Conservation (phyloP, 1,140 invertebrate species). For the Homalodisca vitripennis region DNA sequence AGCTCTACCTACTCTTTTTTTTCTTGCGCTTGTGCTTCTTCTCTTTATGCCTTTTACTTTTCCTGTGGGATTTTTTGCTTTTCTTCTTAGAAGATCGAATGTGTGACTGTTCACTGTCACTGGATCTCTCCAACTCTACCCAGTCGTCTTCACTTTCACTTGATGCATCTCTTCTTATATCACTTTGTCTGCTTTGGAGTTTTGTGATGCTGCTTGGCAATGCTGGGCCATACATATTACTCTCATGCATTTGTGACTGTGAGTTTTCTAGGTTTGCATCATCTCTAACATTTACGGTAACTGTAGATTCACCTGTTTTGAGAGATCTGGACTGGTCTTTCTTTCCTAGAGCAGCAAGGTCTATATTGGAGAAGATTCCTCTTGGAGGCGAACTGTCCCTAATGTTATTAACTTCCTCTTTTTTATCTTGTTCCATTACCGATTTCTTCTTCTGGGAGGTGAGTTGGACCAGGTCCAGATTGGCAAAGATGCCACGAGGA, state of each 20-base stretch:
- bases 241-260: neutral
- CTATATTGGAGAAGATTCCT: constrained; percentile 72
- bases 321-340: neutral
- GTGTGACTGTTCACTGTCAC: constrained; percentile 50
- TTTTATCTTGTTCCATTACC: no score
- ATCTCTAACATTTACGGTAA: constrained; percentile 31
- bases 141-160: constrained; percentile 43
- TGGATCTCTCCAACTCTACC: constrained; percentile 47
- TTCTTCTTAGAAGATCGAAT: constrained; percentile 51
- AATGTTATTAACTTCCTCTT: constrained; percentile 49
- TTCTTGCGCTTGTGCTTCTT: constrained; percentile 40
- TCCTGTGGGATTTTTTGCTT: constrained; percentile 40
- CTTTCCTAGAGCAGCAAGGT: constrained; percentile 53
- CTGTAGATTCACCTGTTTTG: neutral
- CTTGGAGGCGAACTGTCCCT: constrained; percentile 65
- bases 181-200: constrained; percentile 32
- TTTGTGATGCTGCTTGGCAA: constrained; percentile 41
- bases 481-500: constrained; percentile 70
- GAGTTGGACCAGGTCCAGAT: constrained; percentile 60
- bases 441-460: constrained; percentile 40
- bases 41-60: constrained; percentile 46
- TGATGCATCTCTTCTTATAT: constrained; percentile 38
- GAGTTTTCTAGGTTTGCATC: constrained; percentile 26
- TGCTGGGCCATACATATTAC: constrained; percentile 28
- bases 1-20: no score